Evolutionary conservation across 1,140 invertebrate genomes (phyloP), one percentile per base, ranked within the genome.

Genomic region (Pararge aegeria): DNA sequence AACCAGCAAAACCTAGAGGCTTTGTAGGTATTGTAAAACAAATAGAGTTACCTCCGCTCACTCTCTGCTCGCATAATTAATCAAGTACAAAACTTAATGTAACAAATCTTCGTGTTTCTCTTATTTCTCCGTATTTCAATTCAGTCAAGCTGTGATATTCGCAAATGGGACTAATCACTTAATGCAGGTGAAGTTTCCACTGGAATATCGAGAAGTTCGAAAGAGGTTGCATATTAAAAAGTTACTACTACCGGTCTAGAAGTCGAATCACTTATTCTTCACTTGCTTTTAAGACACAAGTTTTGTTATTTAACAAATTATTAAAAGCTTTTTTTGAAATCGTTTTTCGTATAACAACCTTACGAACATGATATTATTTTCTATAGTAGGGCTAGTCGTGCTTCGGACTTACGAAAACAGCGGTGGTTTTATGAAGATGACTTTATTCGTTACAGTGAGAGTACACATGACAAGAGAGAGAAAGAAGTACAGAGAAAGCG

Each of bases 121-220:
- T 42, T 20, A 30, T 24, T 29, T 20, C 49, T 51, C 40, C 49
- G 55, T 56, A 57, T 59, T 64, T 55, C 64, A 61, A 68, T 75
- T 48, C 49, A 61, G 61, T 58, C 63, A 76, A 75, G 71, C 73
- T 86, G 83, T 85, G 82, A 73, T 76, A 67, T 78, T 83, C 70
- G 27, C 83, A 83, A 86, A 86, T 86, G 83, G 79, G 68, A 86
- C 83, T 86, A 86, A 86, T 86, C 83, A 82, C 78, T 83, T 83
- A 86, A 83, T 80, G 75, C 79, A 81, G 73, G 78, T 80, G 67
- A 81, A 82, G 71, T 85, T 85, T 74, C 57, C 64, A 70, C 60
- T 75, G 73, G 79, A 83, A 86, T 86, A 86, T 82, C 78, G 73
- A 78, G 67, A 77, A 78, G 70, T 81, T 81, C 34, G 59, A 70